Evolutionary conservation across 64 coral and sea anemone species (phyloP).

Genomic region (Orbicella faveolata): DNA sequence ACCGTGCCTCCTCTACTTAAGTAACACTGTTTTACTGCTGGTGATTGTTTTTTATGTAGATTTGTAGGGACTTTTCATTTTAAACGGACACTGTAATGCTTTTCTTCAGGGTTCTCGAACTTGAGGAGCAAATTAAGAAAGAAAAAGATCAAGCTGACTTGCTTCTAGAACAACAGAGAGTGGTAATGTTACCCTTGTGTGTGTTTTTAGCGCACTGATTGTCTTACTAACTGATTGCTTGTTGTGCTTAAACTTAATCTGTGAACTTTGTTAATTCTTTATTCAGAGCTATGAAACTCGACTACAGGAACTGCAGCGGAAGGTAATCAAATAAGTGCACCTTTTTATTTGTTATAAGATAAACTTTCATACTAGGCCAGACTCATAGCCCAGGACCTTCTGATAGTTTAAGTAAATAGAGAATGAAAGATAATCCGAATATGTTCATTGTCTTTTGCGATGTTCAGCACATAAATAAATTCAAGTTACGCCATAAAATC

Average conservation of each 20-base stretch:
- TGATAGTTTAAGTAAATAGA: too few species aligned
- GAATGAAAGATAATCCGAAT: too few species aligned
- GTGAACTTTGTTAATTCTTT: background rate
- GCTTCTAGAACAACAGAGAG: conserved; percentile 87
- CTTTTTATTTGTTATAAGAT: background rate
- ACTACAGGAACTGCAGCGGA: conserved; percentile 80
- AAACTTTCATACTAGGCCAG: background rate
- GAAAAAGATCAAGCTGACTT: conserved; percentile 91
- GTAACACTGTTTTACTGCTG: too few species aligned
- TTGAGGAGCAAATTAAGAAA: conserved; percentile 89
- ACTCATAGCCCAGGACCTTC: background rate
- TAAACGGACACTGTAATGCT: background rate
- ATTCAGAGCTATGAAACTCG: conserved; percentile 78
- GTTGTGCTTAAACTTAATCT: too few species aligned
- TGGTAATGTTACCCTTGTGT: conserved; percentile 39
- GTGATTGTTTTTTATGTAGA: background rate
- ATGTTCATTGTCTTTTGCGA: too few species aligned
- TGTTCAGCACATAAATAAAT: too few species aligned
- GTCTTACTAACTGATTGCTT: background rate
- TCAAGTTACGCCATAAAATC: too few species aligned
- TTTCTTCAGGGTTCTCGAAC: conserved; percentile 76
- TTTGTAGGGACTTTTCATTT: background rate
- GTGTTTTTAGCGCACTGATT: background rate
- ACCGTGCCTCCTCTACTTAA: too few species aligned
- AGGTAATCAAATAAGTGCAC: conserved; percentile 38